Percentiles rank a stretch among this genome's conserved stretches.
These are phyloP conservation scores for Calliphora vomitoria DNA, from an alignment of 2,888 invertebrate species.

Conservation along the genomic window DNA sequence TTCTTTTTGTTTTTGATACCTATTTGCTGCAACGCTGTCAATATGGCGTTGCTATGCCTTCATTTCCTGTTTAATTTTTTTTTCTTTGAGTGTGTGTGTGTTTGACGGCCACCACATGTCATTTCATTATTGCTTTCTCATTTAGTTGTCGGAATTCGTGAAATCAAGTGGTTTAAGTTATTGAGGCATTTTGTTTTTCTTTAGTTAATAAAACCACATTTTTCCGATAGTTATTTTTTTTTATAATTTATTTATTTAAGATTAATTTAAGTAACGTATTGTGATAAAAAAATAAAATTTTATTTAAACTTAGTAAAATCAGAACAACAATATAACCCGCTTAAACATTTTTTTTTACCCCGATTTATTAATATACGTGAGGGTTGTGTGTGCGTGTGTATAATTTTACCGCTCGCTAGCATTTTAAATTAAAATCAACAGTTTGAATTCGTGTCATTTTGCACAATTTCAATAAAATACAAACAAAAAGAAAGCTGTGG, in stretches of 20 bases:
- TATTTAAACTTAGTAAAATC: slow-evolving; percentile 71
- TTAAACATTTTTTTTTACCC: slow-evolving; percentile 11
- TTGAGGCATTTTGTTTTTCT: slow-evolving; percentile 3
- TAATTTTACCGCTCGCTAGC: slow-evolving; percentile 22
- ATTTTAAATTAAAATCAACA: slow-evolving; percentile 74
- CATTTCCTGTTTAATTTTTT: slow-evolving; percentile 64
- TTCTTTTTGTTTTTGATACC: slow-evolving; percentile 13
- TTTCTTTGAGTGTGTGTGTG: not conserved
- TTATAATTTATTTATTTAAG: slow-evolving; percentile 54
- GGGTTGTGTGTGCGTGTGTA: slow-evolving; percentile 1
- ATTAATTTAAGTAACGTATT: slow-evolving; percentile 77
- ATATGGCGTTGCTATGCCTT: slow-evolving; percentile 71
- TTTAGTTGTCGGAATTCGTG: slow-evolving; percentile 79
- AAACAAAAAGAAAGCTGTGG: slow-evolving; percentile 34
- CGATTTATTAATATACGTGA: slow-evolving; percentile 24
- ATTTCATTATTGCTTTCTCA: slow-evolving; percentile 74
- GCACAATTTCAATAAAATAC: slow-evolving; percentile 9
- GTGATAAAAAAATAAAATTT: slow-evolving; percentile 76
- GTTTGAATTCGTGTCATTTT: slow-evolving; percentile 75
- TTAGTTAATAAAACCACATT: slow-evolving; percentile 26
- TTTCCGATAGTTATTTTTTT: slow-evolving; percentile 39
- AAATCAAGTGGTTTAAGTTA: slow-evolving; percentile 78
- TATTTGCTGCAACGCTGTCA: slow-evolving; percentile 63
- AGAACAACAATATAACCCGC: slow-evolving; percentile 54
- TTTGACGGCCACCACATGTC: slow-evolving; percentile 56